Evolutionary conservation across 2,888 invertebrate genomes (phyloP).

Genomic region (Augiades crinisus): DNA sequence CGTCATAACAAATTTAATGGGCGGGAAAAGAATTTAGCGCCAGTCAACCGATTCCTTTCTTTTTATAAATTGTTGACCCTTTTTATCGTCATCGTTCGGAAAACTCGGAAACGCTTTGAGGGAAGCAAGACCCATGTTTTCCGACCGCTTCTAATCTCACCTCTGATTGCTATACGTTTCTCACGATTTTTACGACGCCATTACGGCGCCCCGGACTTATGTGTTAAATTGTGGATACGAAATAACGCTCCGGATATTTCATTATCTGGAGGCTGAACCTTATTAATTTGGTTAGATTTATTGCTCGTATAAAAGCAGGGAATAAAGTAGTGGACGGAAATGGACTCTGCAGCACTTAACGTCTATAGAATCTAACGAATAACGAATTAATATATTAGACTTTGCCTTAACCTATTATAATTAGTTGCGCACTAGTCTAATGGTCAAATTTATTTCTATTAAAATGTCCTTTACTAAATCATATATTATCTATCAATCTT

Average conservation of each 20-base stretch:
- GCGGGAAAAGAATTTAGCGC: slow-evolving; percentile 35
- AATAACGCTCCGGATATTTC: slow-evolving; percentile 42
- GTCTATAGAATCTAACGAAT: neutral
- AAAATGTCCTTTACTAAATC: too few relatives aligned
- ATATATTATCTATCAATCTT: too few relatives aligned
- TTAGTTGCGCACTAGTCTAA: too few relatives aligned
- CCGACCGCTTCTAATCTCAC: slow-evolving; percentile 59
- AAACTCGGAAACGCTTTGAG: slow-evolving; percentile 37
- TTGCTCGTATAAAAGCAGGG: slow-evolving; percentile 8
- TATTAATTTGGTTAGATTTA: slow-evolving; percentile 25
- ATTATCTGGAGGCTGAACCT: slow-evolving; percentile 39
- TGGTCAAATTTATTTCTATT: too few relatives aligned
- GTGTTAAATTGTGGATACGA: slow-evolving; percentile 50
- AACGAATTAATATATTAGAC: too few relatives aligned
- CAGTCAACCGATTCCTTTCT: slow-evolving; percentile 36
- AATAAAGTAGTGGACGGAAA: slow-evolving; percentile 4
- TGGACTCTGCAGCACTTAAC: neutral
- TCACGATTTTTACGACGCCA: slow-evolving; percentile 67
- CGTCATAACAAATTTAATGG: slow-evolving; percentile 41
- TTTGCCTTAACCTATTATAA: too few relatives aligned
- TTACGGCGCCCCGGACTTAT: slow-evolving; percentile 45
- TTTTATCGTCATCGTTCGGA: slow-evolving; percentile 52
- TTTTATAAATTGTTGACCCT: slow-evolving; percentile 61
- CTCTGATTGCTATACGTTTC: slow-evolving; percentile 65
- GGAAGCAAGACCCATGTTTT: slow-evolving; percentile 41